Evolutionary conservation across 2,888 invertebrate species (phyloP).

Genomic region (Mythimna pallens): DNA sequence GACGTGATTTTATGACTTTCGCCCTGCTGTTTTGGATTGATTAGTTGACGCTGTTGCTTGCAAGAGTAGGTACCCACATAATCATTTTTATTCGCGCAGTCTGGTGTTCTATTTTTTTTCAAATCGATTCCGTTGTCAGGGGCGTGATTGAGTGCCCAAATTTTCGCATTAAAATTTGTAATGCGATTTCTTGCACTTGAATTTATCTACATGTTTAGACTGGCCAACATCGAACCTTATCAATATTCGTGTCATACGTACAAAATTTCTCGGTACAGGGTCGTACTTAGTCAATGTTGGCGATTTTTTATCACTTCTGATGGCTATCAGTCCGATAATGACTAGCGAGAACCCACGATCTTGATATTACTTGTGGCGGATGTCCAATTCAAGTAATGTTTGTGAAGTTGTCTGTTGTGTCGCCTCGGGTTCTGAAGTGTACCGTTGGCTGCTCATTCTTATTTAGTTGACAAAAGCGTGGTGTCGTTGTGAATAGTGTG

Average conservation of each 20-base stretch:
- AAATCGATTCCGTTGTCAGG: neutral
- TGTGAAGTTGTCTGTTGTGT: conserved; percentile 29
- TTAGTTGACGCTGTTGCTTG: neutral
- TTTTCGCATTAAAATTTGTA: conserved; percentile 1
- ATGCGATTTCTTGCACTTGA: conserved; percentile 27
- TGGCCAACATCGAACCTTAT: conserved; percentile 66
- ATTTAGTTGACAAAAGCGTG: conserved; percentile 82
- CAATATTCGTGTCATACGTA: conserved; percentile 75
- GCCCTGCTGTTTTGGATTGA: conserved; percentile 7
- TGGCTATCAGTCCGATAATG: conserved; percentile 71
- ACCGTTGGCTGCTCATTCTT: conserved; percentile 78
- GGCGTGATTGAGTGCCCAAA: conserved; percentile 25
- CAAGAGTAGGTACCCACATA: neutral
- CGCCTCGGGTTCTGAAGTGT: conserved; percentile 48
- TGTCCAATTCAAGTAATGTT: conserved; percentile 36
- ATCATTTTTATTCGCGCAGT: neutral
- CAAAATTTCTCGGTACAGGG: conserved; percentile 67
- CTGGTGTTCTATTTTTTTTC: neutral
- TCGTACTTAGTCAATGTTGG: conserved; percentile 69
- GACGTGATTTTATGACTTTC: conserved; percentile 19
- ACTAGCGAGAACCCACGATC: conserved; percentile 65
- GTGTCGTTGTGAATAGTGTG: conserved; percentile 66
- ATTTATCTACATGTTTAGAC: conserved; percentile 51
- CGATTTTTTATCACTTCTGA: conserved; percentile 73
- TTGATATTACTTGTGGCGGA: conserved; percentile 50